A percentile compares a stretch with the other conserved stretches of the same genome.
Conservation (phyloP, 2,888 invertebrate species). For the Bembecia ichneumoniformis region DNA sequence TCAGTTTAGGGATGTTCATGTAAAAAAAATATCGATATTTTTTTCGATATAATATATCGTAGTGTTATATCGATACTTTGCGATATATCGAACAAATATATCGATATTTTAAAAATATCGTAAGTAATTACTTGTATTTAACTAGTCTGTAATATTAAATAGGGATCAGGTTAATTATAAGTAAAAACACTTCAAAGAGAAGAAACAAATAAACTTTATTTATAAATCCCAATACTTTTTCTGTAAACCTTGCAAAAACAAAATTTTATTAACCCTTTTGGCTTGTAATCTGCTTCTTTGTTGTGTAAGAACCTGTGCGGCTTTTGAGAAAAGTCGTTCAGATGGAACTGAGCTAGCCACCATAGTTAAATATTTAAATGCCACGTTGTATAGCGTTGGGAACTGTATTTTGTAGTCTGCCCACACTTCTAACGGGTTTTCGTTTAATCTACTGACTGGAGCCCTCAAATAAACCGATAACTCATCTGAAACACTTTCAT, state of each 20-base stretch:
- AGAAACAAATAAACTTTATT: conserved; percentile 8
- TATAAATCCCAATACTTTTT: conserved; percentile 15
- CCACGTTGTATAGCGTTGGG: conserved; percentile 11
- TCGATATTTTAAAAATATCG: conserved; percentile 12
- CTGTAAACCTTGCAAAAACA: conserved; percentile 14
- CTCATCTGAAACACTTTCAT: conserved; percentile 10
- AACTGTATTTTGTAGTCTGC: conserved; percentile 16
- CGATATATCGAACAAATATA: conserved; percentile 15
- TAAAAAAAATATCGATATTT: conserved; percentile 10
- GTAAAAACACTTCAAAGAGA: conserved; percentile 1
- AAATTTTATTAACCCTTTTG: conserved; percentile 14
- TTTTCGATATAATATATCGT: conserved; percentile 10
- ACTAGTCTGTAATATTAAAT: too few species aligned
- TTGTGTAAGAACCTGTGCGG: conserved; percentile 13
- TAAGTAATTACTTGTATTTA: conserved; percentile 9
- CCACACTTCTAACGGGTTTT: conserved; percentile 4
- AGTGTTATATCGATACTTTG: conserved; percentile 14
- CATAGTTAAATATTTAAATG: too few species aligned
- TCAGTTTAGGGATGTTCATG: too few species aligned
- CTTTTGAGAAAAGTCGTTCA: conserved; percentile 17
- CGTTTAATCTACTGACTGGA: conserved; percentile 3
- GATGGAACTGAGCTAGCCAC: conserved; percentile 12
- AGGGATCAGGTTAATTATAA: too few species aligned
- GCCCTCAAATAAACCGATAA: conserved; percentile 1
- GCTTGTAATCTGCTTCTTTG: conserved; percentile 13